phyloP scores from a whole-genome alignment of 2,113 vertebrate genomes.

The Bagarius yarrelli region DNA sequence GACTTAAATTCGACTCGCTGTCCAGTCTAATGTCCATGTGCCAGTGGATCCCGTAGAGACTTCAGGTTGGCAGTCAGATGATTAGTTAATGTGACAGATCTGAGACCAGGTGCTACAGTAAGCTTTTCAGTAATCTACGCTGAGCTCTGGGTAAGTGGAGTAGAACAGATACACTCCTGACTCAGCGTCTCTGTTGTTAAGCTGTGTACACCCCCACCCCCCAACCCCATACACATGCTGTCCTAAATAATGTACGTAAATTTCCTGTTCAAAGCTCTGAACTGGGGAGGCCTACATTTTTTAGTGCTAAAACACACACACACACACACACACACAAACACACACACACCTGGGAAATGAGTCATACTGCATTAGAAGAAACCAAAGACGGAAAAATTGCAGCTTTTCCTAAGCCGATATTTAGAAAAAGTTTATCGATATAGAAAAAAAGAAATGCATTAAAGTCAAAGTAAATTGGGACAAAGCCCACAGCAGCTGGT shows the following conservation, averaged over 20 bases:
- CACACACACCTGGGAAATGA: constrained; percentile 45
- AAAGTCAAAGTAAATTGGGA: neutral
- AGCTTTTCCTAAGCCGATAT: neutral
- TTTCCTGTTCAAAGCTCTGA: constrained; percentile 50
- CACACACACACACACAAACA: constrained; percentile 18
- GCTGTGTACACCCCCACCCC: neutral
- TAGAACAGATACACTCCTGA: constrained; percentile 5
- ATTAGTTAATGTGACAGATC: neutral
- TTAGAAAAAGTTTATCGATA: neutral
- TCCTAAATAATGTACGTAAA: constrained; percentile 49
- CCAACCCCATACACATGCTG: neutral
- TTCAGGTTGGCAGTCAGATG: neutral
- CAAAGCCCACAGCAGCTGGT: constrained; percentile 11
- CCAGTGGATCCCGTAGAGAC: too few relatives aligned
- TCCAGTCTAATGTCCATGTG: too few relatives aligned
- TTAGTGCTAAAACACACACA: constrained; percentile 31
- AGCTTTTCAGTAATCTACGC: constrained; percentile 43
- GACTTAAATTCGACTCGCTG: too few relatives aligned
- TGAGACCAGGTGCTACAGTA: constrained; percentile 34
- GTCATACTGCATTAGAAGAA: neutral
- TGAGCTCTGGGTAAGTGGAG: constrained; percentile 48
- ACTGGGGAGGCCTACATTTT: constrained; percentile 37
- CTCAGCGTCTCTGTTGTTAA: constrained; percentile 10
- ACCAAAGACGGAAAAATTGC: neutral
- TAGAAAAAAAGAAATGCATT: neutral